Percentiles rank a stretch among this genome's conserved stretches.
phyloP scores from a whole-genome alignment of 2,113 vertebrate genomes.

The Bubo scandiacus region DNA sequence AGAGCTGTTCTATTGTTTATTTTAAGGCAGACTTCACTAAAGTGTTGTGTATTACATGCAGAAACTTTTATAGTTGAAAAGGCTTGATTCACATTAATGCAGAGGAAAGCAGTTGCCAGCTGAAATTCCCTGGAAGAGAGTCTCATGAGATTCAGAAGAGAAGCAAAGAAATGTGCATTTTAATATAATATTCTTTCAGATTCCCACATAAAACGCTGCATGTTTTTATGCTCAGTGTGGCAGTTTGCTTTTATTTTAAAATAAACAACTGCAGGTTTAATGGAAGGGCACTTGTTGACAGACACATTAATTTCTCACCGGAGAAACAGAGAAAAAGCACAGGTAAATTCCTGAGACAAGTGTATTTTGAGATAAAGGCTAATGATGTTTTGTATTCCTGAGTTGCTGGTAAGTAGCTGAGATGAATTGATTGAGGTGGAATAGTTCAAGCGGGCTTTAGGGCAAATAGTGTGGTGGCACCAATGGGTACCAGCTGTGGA shows the following conservation, averaged over 20 bases:
- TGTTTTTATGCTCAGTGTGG: slow-evolving; percentile 16
- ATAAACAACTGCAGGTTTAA: slow-evolving; percentile 52
- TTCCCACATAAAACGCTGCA: neutral
- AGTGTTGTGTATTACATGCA: neutral
- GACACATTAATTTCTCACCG: slow-evolving; percentile 7
- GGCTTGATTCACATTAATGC: slow-evolving; percentile 44
- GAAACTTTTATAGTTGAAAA: neutral
- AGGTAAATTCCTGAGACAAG: neutral
- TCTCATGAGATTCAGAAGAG: slow-evolving; percentile 59
- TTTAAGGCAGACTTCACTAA: neutral
- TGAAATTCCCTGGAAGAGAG: slow-evolving; percentile 48
- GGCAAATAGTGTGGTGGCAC: neutral
- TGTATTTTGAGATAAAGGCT: slow-evolving; percentile 8
- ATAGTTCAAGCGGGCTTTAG: neutral
- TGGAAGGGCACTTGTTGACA: slow-evolving; percentile 53
- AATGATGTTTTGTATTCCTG: neutral
- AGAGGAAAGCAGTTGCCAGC: slow-evolving; percentile 22
- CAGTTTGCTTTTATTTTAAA: slow-evolving; percentile 55
- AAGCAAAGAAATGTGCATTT: slow-evolving; percentile 68
- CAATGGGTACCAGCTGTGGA: neutral
- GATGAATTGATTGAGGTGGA: neutral
- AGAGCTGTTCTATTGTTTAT: neutral
- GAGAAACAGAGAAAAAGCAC: slow-evolving; percentile 2
- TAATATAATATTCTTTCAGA: slow-evolving; percentile 66
- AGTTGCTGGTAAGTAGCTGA: neutral